Evolutionary conservation across 2,888 invertebrate species (phyloP), one percentile per base, ranked within the genome.

Genomic region (Alsophila aescularia): DNA sequence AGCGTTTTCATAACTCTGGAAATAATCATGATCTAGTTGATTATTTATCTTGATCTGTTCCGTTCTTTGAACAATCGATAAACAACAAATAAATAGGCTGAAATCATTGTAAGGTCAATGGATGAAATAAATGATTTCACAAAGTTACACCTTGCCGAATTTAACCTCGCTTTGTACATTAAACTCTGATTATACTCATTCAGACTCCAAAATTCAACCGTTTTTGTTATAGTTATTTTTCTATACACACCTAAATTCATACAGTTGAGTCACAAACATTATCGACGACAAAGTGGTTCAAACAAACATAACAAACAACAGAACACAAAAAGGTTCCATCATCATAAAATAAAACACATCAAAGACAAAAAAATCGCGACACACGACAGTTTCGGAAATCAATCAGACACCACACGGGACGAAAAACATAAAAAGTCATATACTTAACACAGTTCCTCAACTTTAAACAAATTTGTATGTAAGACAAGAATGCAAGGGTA

Each of bases 321-420:
- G 29, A 54, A 49, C 39, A 40, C 39, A 43, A 44, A 40, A 49
- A 45, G 44, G 35, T 50, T 40, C 50, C 55, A 55, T 55, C 50
- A 51, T 50, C 55, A 51, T 55, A 50, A 55, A 55, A 44, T 48
- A 13, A 41, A 50, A 45, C 39, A 45, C 39, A 45, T 27, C 7
- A 49, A 49, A 50, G 32, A 43, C 37, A 48, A 50, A 45, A 54
- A 55, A 55, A 43, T 41, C 31, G 50, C 50, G 50, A 49, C 40
- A 31, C 16, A 35, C 16, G 29, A 41, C 45, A 50, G 41, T 55
- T 50, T 55, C 14, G 50, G 36, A 50, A 55, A 55, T 55, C 55
- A 55, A 55, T 55, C 50, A 24, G 35, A 50, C 45, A 40, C 54
- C 54, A 54, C 55, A 49, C 54, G 54, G 43, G 27, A 39, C 39